A percentile compares a stretch with the other conserved stretches of the same genome.
phyloP scores from a whole-genome alignment of 2,113 vertebrate genomes.

The Sorex fumeus region DNA sequence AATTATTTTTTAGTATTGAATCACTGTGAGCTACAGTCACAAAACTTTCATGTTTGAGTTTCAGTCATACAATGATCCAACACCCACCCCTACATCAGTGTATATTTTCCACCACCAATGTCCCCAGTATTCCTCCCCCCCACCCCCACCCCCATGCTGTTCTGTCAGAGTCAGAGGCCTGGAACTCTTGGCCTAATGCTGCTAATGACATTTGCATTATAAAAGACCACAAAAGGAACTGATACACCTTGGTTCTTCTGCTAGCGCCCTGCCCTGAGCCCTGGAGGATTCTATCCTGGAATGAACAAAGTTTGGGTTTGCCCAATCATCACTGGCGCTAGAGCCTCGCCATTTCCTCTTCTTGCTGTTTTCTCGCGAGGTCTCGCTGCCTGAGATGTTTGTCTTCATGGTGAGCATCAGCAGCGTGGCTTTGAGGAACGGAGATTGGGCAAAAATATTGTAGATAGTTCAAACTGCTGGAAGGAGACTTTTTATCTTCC shows the following conservation, averaged over 20 bases:
- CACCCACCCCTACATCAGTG: too few relatives aligned
- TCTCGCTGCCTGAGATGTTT: background rate
- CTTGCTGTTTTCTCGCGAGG: background rate
- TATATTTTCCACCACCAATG: too few relatives aligned
- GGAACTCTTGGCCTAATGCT: background rate
- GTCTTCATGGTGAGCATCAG: background rate
- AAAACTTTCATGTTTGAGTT: too few relatives aligned
- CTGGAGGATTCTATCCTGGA: slow-evolving; percentile 3
- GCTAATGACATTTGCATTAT: background rate
- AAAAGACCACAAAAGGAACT: background rate
- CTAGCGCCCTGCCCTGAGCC: too few relatives aligned
- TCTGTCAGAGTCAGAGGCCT: background rate
- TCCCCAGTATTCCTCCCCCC: background rate
- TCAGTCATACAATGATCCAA: too few relatives aligned
- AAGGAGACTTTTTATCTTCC: background rate
- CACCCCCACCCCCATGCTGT: background rate
- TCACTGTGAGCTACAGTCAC: too few relatives aligned
- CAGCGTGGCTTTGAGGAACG: background rate
- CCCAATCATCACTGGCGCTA: background rate
- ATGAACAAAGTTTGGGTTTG: background rate
- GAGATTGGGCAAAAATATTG: background rate
- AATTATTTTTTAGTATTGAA: background rate
- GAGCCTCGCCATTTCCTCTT: background rate
- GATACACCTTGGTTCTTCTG: background rate
- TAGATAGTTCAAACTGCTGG: background rate